Percentiles rank a stretch among this genome's conserved stretches.
Conservation (phyloP, 2,888 invertebrate genomes). For the Watsonalla cultraria region DNA sequence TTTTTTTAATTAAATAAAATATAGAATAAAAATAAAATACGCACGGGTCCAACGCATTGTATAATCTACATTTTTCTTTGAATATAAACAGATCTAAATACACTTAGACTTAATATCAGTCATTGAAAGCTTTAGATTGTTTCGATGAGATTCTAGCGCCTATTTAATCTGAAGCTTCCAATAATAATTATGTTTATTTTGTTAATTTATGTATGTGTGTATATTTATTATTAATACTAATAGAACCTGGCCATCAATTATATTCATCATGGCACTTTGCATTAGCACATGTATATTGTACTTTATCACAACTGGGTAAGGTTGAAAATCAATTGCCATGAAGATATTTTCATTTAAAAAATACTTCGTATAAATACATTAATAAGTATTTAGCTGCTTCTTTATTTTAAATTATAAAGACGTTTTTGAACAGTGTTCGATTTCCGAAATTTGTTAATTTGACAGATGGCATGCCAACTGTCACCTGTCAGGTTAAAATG, state of each 20-base stretch:
- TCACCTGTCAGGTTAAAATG: not conserved
- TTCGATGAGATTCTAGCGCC: conserved; percentile 67
- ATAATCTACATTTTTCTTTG: conserved; percentile 6
- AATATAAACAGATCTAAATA: conserved; percentile 56
- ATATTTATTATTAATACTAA: conserved; percentile 22
- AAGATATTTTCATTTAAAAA: no score
- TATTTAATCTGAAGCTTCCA: conserved; percentile 68
- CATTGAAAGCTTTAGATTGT: conserved; percentile 74
- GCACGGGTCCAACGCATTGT: conserved; percentile 41
- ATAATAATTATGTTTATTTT: conserved; percentile 52
- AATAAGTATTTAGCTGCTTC: no score
- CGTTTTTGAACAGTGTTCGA: no score
- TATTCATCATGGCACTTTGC: conserved; percentile 20
- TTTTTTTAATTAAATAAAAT: conserved; percentile 30
- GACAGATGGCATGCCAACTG: not conserved
- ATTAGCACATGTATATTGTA: not conserved
- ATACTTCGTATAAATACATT: no score
- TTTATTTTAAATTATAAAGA: no score
- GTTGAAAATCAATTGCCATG: not conserved
- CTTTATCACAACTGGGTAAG: not conserved
- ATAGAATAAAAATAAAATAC: conserved; percentile 30
- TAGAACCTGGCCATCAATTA: conserved; percentile 17
- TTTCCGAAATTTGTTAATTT: no score
- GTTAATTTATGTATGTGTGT: conserved; percentile 16
- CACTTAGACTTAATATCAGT: conserved; percentile 52